A percentile compares a stretch with the other conserved stretches of the same genome.
phyloP scores from a whole-genome alignment of 2,113 vertebrate genomes.

The Pristiophorus japonicus region DNA sequence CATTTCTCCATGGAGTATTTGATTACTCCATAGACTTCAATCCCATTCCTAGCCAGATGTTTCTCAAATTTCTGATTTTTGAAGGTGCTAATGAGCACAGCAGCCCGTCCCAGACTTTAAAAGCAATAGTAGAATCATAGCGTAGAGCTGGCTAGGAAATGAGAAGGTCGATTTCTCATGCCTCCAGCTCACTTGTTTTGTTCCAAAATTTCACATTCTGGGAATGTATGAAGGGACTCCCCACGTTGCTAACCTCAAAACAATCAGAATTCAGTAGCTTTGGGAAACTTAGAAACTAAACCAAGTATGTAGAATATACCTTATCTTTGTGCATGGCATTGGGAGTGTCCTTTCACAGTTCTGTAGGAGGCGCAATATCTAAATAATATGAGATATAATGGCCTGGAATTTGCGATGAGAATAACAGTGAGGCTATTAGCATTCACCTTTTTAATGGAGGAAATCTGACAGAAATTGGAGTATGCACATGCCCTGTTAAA shows the following conservation, averaged over 20 bases:
- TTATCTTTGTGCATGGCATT: neutral
- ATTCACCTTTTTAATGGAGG: too few relatives aligned
- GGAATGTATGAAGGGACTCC: neutral
- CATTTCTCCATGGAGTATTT: too few relatives aligned
- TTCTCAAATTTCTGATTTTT: neutral
- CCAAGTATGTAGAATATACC: neutral
- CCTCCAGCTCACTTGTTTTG: neutral
- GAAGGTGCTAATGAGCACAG: neutral
- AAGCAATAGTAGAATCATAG: neutral
- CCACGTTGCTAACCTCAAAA: neutral
- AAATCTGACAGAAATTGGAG: too few relatives aligned
- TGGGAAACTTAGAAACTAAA: neutral
- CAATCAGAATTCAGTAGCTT: neutral
- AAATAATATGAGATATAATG: neutral
- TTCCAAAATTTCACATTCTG: neutral
- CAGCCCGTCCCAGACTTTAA: neutral
- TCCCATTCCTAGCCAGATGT: neutral
- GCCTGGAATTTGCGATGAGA: too few relatives aligned
- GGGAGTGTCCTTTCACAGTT: neutral
- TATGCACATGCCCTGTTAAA: too few relatives aligned
- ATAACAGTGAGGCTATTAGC: too few relatives aligned
- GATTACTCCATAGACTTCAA: neutral
- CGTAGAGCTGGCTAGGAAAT: neutral
- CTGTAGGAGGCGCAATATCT: neutral
- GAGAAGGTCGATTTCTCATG: neutral